Evolutionary conservation across 2,888 invertebrate species (phyloP), one percentile per base, ranked within the genome.

Genomic region (Andrena flavipes): DNA sequence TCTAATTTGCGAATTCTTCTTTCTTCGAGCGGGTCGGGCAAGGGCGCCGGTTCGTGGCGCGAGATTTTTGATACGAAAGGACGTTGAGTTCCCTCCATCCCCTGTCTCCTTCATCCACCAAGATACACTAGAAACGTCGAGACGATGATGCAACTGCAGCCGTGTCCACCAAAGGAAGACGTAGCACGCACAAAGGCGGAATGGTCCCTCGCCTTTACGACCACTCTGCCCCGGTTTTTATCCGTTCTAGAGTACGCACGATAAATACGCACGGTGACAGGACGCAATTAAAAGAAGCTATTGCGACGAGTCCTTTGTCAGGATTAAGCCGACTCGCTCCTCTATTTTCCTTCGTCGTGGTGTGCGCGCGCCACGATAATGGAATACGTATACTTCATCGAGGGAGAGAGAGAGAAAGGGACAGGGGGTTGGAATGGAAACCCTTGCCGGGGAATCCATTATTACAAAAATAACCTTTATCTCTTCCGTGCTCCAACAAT

Each of bases 381-480:
- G 49, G 64, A 65, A 69, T 54, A 63, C 60, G 62, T 82, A 76
- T 70, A 74, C 68, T 30, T 76, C 81, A 76, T 82, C 80, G 65
- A 33, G 10, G n/a, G 8, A 8, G 2, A 8, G 48, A 48, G 65
- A 29, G 10, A 13, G 13, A 13, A 1, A 8, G 42, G 33, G 54
- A 30, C 5, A 30, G 23, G 16, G n/a, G 30, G 33, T 51, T 65
- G 69, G 54, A 76, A 73, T 70, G 72, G 48, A 35, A 77, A 35
- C 56, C 67, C 65, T 69, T 69, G 20, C 35, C n/a, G 60, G 29
- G 29, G 69, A 56, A 83, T 83, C 73, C 83, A 77, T 83, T 83
- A 83, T 83, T 83, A 49, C 70, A 83, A 82, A 83, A 83, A 83
- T 83, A 83, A 83, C 83, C 78, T 83, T 83, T 83, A 83, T 82